Base-by-base conservation (phyloP, 1,140 invertebrate species). In the Onthophagus taurus region DNA sequence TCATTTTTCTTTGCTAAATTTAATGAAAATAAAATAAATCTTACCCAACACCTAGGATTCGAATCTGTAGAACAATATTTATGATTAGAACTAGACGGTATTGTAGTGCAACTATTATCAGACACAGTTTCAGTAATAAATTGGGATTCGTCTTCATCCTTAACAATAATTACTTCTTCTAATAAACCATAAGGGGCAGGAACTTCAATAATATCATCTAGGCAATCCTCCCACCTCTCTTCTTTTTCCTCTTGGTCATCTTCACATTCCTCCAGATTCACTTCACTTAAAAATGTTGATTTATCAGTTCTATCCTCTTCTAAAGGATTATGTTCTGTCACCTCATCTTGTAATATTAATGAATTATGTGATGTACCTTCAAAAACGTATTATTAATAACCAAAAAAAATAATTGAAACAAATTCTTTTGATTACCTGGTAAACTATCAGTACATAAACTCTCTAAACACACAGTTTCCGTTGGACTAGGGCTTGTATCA, bases 401-500 rank as follows among this genome's bases (percentile, higher is more conserved):
- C n/a, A 30, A 7, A 1, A 8, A 5, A n/a, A 14, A 5, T 29
- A 29, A 4, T 13, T 11, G 16, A 7, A 14, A 33, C 17, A 0
- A 21, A 20, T 33, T 3, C 12, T n/a, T 11, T 31, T 42, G 44
- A 26, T 46, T 55, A 52, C 55, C 48, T 54, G 57, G 51, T 42
- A 51, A 30, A 46, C 45, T 58, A 44, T 53, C 51, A 35, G 33
- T 24, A 51, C 46, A 51, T 20, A 59, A 45, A 45, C 52, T 44
- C 33, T 64, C 58, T 39, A 57, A 50, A 52, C 60, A 63, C 21
- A 63, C 55, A 33, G 60, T 62, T 48, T 65, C 64, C 14, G 61
- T 66, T 14, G 63, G 63, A 51, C 64, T 66, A 42, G 62, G 61
- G 44, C 63, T 67, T 29, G 59, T 53, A 48, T 66, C 64, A 57